Evolutionary conservation across 2,888 invertebrate genomes (phyloP).

Genomic region (Caenorhabditis sp.): DNA sequence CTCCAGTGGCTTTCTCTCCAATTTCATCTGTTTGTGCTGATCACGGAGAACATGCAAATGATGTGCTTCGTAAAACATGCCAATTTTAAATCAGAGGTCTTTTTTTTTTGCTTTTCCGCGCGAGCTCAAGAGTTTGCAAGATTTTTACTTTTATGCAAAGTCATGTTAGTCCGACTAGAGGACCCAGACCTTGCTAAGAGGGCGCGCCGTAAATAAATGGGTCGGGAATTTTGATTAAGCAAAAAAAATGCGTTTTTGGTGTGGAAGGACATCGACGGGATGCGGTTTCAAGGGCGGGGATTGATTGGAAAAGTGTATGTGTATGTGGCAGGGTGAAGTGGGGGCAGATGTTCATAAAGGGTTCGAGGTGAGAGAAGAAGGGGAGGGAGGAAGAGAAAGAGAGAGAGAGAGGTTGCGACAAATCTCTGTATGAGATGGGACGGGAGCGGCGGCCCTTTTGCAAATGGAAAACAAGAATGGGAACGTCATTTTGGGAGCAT

Average conservation of each 20-base stretch:
- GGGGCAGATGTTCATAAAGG: slow-evolving; percentile 53
- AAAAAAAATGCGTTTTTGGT: background rate
- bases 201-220: background rate
- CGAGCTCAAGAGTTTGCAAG: too few species aligned
- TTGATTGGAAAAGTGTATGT: slow-evolving; percentile 24
- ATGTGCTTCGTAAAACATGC: too few species aligned
- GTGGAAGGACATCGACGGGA: background rate
- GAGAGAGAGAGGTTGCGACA: slow-evolving; percentile 22
- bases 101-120: too few species aligned
- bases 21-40: too few species aligned
- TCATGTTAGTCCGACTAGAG: too few species aligned
- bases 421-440: slow-evolving; percentile 21
- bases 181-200: too few species aligned
- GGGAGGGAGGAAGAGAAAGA: slow-evolving; percentile 12
- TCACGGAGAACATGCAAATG: too few species aligned
- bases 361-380: slow-evolving; percentile 43
- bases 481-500: slow-evolving; percentile 2
- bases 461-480: slow-evolving; percentile 16
- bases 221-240: background rate
- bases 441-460: slow-evolving; percentile 17
- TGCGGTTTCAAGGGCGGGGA: slow-evolving; percentile 36
- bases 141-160: too few species aligned
- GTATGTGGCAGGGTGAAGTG: slow-evolving; percentile 29
- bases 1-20: too few species aligned
- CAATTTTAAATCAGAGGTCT: too few species aligned